phyloP scores from a whole-genome alignment of 2,888 invertebrate genomes.

The Netelia inedita region DNA sequence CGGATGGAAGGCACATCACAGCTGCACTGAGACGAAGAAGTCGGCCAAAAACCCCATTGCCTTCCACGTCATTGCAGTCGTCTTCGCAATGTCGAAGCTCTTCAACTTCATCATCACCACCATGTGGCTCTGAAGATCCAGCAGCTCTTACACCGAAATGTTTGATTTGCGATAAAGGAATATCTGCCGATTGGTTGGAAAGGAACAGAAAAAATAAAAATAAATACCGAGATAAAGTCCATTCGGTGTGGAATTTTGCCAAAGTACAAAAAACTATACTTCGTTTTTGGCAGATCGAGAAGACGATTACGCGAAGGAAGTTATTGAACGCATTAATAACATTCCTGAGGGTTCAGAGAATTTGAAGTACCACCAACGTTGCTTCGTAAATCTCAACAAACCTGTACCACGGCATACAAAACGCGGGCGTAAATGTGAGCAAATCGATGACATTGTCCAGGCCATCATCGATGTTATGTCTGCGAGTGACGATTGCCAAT shows the following conservation, averaged over 20 bases:
- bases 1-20: too few species aligned
- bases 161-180: constrained; percentile 34
- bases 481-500: constrained; percentile 44
- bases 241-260: constrained; percentile 16
- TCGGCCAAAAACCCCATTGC: neutral
- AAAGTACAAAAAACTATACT: constrained; percentile 26
- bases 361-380: constrained; percentile 31
- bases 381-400: constrained; percentile 5
- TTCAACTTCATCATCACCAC: constrained; percentile 13
- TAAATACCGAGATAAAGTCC: neutral
- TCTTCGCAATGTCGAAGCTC: neutral
- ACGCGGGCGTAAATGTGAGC: constrained; percentile 4
- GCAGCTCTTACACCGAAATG: constrained; percentile 32
- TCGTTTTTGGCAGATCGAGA: constrained; percentile 10
- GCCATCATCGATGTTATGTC: constrained; percentile 28
- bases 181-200: constrained; percentile 1
- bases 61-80: constrained; percentile 17
- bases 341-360: constrained; percentile 22
- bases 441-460: constrained; percentile 18
- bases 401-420: neutral
- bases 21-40: constrained; percentile 17
- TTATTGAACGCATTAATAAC: constrained; percentile 38
- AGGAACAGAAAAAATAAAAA: neutral
- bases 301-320: constrained; percentile 24
- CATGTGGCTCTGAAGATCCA: neutral